These are phyloP conservation scores for Clitarchus hookeri DNA, from an alignment of 2,888 invertebrate genomes.

Conservation along the genomic window DNA sequence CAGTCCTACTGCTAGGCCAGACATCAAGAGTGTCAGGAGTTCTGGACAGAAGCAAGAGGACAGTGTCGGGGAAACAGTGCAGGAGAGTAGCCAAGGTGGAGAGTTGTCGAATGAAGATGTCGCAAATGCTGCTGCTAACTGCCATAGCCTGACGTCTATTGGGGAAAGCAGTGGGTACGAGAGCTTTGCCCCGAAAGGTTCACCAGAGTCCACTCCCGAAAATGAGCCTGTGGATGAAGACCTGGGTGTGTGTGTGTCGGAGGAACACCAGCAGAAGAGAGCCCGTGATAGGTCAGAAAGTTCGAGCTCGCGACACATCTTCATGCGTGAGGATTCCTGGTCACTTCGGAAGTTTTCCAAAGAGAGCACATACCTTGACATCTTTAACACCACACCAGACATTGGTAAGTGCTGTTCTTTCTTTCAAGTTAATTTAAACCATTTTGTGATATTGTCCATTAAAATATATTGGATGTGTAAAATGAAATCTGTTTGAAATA, in stretches of 20 bases:
- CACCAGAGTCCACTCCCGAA: conserved; percentile 56
- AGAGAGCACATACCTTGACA: conserved; percentile 45
- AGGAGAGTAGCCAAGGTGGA: neutral
- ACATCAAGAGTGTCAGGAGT: neutral
- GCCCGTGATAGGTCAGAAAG: conserved; percentile 42
- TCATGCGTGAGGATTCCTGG: conserved; percentile 31
- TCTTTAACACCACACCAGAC: conserved; percentile 52
- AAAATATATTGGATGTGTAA: no score
- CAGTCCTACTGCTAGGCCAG: neutral
- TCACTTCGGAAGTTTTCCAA: conserved; percentile 29
- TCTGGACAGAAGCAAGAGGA: neutral
- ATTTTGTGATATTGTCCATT: no score
- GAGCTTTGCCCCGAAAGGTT: conserved; percentile 61
- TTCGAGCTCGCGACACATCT: neutral
- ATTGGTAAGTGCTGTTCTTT: conserved; percentile 48
- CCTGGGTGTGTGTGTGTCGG: conserved; percentile 30
- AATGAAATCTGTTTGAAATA: no score
- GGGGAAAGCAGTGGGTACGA: conserved; percentile 82
- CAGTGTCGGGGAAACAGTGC: neutral
- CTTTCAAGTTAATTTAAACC: neutral
- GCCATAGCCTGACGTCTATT: conserved; percentile 66
- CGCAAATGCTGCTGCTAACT: conserved; percentile 48
- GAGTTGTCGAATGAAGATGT: neutral
- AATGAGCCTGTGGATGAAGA: conserved; percentile 51
- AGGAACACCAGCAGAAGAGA: conserved; percentile 20